Evolutionary conservation across 2,113 vertebrate genomes (phyloP).

Genomic region (Tetrao urogallus): DNA sequence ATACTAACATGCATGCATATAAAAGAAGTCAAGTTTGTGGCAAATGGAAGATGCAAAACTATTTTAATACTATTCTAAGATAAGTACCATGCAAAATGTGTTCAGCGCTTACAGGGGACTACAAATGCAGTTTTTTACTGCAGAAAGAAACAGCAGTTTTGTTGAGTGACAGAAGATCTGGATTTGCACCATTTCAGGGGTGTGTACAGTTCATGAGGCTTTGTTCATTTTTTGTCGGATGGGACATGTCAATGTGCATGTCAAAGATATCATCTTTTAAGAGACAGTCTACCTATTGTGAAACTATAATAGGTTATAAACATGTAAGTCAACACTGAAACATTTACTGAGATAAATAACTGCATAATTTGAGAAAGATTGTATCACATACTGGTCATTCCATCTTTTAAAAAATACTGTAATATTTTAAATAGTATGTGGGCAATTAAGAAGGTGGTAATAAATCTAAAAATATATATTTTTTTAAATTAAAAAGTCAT

Average conservation of each 20-base stretch:
- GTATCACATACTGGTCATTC: neutral
- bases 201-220: neutral
- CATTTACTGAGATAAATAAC: neutral
- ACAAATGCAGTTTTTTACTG: conserved; percentile 28
- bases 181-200: neutral
- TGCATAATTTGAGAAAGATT: neutral
- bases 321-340: neutral
- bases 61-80: conserved; percentile 66
- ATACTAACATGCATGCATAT: conserved; percentile 73
- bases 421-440: neutral
- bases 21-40: conserved; percentile 75
- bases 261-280: neutral
- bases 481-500: neutral
- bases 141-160: neutral
- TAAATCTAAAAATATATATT: neutral
- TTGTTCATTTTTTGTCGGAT: neutral
- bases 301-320: neutral
- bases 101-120: conserved; percentile 43
- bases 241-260: neutral
- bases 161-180: neutral
- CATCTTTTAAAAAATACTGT: neutral
- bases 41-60: conserved; percentile 73
- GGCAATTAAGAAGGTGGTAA: neutral
- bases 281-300: neutral
- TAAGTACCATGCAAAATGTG: conserved; percentile 71